These are phyloP conservation scores for Mythimna albipuncta DNA, from an alignment of 2,888 invertebrate genomes.

Conservation along the genomic window DNA sequence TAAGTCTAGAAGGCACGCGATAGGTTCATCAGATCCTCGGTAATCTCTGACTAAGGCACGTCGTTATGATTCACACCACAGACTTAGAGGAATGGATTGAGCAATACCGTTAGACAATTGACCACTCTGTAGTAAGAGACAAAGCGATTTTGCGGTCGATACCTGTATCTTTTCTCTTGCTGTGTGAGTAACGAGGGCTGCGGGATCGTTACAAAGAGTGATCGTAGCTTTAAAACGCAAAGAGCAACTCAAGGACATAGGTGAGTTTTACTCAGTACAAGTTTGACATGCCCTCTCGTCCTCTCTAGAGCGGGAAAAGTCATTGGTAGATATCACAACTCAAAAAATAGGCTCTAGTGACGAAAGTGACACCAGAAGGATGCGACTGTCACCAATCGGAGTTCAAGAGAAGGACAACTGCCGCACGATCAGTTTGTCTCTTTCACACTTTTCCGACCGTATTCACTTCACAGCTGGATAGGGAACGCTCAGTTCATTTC, in stretches of 20 bases:
- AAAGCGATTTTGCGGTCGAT: not conserved
- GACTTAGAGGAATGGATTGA: not conserved
- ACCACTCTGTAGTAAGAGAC: not conserved
- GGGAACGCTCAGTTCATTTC: constrained; percentile 1
- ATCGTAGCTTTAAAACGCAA: too few species aligned
- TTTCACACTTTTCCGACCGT: not conserved
- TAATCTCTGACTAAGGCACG: constrained; percentile 87
- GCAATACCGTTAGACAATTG: not conserved
- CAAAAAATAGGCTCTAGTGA: not conserved
- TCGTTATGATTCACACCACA: constrained; percentile 68
- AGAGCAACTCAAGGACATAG: too few species aligned
- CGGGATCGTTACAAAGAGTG: too few species aligned
- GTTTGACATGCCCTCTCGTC: too few species aligned
- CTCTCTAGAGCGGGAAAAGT: too few species aligned
- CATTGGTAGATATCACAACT: too few species aligned
- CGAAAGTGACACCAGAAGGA: not conserved
- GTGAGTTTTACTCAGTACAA: too few species aligned
- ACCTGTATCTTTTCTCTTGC: not conserved
- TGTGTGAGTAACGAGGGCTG: too few species aligned
- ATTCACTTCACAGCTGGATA: not conserved
- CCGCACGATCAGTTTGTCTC: not conserved
- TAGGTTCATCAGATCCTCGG: constrained; percentile 81
- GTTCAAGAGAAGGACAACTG: not conserved
- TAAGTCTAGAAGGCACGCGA: constrained; percentile 80
- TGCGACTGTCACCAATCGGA: not conserved